These are phyloP conservation scores for Enteromius unitaeniatus DNA, from an alignment of 2,797 vertebrate species.

Conservation along the genomic window DNA sequence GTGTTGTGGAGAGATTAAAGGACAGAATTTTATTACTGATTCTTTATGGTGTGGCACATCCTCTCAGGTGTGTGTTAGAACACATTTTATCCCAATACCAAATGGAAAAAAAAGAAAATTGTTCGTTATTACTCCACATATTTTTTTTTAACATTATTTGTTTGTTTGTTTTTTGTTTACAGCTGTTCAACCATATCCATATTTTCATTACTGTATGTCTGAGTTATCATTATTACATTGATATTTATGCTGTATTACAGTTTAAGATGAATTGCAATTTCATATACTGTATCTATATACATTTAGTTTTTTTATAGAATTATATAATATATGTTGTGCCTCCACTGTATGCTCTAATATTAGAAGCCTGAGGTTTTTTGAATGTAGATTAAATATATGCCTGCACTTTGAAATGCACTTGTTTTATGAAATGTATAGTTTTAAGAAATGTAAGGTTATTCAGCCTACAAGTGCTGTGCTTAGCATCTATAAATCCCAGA, in stretches of 20 bases:
- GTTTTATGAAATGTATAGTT: neutral
- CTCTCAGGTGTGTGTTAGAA: neutral
- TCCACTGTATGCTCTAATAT: neutral
- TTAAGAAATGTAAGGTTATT: neutral
- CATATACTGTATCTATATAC: too few relatives aligned
- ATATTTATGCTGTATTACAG: neutral
- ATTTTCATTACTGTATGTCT: neutral
- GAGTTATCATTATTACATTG: neutral
- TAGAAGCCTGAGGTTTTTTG: neutral
- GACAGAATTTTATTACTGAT: neutral
- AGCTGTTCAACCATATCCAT: neutral
- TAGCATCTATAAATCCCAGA: neutral
- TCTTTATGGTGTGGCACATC: neutral
- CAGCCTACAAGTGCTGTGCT: neutral
- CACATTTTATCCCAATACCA: neutral
- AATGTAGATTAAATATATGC: neutral
- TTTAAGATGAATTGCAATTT: neutral
- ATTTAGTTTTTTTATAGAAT: too few relatives aligned
- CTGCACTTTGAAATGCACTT: neutral
- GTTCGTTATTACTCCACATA: neutral
- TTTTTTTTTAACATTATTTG: neutral
- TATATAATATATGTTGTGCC: neutral
- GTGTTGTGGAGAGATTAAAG: constrained; percentile 3
- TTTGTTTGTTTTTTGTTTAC: neutral
- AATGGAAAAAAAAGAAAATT: neutral